These are phyloP conservation scores for Xenentodon cancila DNA, from an alignment of 2,797 vertebrate species.

Conservation along the genomic window DNA sequence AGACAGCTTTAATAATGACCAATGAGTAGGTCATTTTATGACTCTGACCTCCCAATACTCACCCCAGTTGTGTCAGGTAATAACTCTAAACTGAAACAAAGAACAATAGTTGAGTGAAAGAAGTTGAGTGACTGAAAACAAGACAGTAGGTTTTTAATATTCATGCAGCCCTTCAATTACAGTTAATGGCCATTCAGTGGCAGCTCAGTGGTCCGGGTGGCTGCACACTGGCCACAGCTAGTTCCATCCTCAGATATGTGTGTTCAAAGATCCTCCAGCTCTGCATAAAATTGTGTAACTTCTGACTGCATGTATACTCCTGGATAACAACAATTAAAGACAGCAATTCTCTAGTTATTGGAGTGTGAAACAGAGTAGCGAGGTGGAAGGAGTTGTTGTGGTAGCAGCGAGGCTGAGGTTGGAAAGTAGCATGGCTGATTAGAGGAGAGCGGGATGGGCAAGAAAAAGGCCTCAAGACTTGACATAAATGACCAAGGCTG, in stretches of 20 bases:
- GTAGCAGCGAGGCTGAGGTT: not conserved
- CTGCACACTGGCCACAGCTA: not conserved
- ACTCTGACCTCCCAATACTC: too few species aligned
- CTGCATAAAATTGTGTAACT: not conserved
- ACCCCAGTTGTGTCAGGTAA: too few species aligned
- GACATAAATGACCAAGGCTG: slow-evolving; percentile 10
- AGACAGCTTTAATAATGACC: too few species aligned
- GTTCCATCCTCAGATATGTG: not conserved
- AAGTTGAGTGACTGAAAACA: too few species aligned
- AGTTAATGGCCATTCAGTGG: not conserved
- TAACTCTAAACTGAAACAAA: too few species aligned
- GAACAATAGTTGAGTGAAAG: too few species aligned
- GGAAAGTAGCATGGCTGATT: not conserved
- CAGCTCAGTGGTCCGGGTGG: not conserved
- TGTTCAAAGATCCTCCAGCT: not conserved
- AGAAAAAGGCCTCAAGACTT: slow-evolving; percentile 13
- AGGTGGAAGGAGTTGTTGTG: not conserved
- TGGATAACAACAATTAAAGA: not conserved
- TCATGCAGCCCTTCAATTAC: not conserved
- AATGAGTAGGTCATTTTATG: too few species aligned
- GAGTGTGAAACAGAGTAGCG: slow-evolving; percentile 7
- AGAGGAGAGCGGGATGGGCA: not conserved
- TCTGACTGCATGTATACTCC: not conserved
- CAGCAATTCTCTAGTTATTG: slow-evolving; percentile 3
- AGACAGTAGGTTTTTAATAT: not conserved